Percentiles rank a stretch among this genome's conserved stretches.
Conservation (phyloP, 2,797 vertebrate genomes). For the Lepidocolaptes lacrymiger region DNA sequence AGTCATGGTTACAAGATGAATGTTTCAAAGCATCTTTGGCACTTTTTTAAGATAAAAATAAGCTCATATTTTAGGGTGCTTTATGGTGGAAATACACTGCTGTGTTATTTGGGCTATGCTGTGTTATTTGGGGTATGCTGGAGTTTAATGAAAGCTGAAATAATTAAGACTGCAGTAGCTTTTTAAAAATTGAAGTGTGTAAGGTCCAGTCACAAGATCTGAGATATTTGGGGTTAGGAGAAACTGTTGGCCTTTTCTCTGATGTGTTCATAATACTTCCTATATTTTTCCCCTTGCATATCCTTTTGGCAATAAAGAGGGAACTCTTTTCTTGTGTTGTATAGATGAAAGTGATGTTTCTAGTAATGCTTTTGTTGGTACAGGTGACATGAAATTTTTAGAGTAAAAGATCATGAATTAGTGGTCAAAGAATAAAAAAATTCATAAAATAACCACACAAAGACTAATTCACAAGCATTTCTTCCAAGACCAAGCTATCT, state of each 20-base stretch:
- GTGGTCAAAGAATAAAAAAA: neutral
- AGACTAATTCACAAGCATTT: neutral
- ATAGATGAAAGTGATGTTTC: neutral
- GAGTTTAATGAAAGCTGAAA: neutral
- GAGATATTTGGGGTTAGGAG: neutral
- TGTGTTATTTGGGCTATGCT: neutral
- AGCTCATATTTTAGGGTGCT: neutral
- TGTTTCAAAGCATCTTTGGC: neutral
- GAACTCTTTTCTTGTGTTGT: neutral
- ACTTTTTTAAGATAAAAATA: neutral
- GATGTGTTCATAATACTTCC: neutral
- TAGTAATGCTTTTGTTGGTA: neutral
- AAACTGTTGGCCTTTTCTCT: neutral
- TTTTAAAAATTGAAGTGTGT: neutral
- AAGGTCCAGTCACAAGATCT: neutral
- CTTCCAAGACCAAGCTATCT: neutral
- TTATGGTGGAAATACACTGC: neutral
- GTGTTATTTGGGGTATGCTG: neutral
- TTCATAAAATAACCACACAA: neutral
- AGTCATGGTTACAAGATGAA: neutral
- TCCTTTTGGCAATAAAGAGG: neutral
- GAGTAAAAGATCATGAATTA: neutral
- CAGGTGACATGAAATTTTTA: neutral
- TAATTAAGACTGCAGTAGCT: neutral
- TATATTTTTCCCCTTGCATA: neutral